Conservation (phyloP, 2,797 vertebrate species). For the Sebastes flavidus region DNA sequence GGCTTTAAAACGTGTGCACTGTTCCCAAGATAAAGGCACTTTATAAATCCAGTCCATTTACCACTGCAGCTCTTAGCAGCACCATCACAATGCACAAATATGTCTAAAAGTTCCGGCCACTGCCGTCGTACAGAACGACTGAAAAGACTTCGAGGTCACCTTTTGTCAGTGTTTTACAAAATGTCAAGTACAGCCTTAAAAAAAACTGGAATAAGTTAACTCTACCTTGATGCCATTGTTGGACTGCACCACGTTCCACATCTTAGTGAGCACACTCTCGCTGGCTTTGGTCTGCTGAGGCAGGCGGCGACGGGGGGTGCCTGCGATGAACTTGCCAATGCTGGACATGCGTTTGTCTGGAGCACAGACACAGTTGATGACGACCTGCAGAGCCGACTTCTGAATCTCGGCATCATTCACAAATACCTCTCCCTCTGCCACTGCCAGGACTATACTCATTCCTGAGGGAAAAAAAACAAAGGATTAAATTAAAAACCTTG, state of each 20-base stretch:
- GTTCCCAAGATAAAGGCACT: neutral
- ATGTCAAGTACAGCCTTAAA: neutral
- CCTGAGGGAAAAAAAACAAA: conserved; percentile 78
- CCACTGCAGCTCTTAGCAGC: neutral
- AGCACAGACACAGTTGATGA: conserved; percentile 97
- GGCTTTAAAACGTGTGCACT: neutral
- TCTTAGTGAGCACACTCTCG: conserved; percentile 94
- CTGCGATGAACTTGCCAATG: conserved; percentile 96
- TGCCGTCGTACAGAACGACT: neutral
- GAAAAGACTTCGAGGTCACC: neutral
- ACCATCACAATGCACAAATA: neutral
- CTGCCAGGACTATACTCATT: conserved; percentile 97
- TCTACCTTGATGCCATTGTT: conserved; percentile 98
- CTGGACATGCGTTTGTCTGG: conserved; percentile 97
- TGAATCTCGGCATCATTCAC: conserved; percentile 99
- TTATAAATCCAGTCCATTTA: neutral
- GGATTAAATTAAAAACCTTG: neutral
- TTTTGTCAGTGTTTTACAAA: neutral
- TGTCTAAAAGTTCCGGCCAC: neutral
- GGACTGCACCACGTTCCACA: conserved; percentile 99
- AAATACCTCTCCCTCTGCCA: conserved; percentile 98
- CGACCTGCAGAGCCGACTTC: conserved; percentile 98
- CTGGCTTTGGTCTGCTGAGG: conserved; percentile 91
- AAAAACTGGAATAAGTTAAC: neutral
- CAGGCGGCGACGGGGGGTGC: conserved; percentile 91